A percentile compares a stretch with the other conserved stretches of the same genome.
phyloP scores from a whole-genome alignment of 2,113 vertebrate genomes.

The Ictalurus furcatus region DNA sequence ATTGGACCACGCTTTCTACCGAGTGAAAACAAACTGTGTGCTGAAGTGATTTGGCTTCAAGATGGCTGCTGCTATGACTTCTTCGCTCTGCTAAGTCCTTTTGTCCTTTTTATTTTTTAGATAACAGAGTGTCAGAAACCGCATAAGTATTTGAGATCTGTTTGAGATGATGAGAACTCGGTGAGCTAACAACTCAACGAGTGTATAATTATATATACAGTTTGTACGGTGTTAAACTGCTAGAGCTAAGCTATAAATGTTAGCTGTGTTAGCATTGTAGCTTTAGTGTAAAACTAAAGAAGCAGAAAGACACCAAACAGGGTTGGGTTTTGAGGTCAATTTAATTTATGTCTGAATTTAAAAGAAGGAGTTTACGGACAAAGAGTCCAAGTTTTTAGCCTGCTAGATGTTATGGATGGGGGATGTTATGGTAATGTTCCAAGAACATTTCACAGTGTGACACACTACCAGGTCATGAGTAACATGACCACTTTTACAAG shows the following conservation, averaged over 20 bases:
- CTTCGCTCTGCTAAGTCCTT: neutral
- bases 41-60: neutral
- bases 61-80: neutral
- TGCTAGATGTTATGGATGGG: neutral
- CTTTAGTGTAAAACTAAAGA: neutral
- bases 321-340: neutral
- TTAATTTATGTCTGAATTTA: neutral
- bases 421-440: neutral
- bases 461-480: constrained; percentile 4
- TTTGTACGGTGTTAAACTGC: neutral
- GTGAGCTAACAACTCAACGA: neutral
- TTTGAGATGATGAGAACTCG: neutral
- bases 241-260: neutral
- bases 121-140: neutral
- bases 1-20: neutral
- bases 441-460: neutral
- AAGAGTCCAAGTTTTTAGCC: neutral
- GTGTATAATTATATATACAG: neutral
- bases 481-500: neutral
- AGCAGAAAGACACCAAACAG: neutral
- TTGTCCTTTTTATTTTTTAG: neutral
- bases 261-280: neutral
- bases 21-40: neutral
- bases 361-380: neutral
- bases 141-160: neutral